Percentiles rank a stretch among this genome's conserved stretches.
Conservation (phyloP, 2,888 invertebrate species). For the Polydrusus cervinus region DNA sequence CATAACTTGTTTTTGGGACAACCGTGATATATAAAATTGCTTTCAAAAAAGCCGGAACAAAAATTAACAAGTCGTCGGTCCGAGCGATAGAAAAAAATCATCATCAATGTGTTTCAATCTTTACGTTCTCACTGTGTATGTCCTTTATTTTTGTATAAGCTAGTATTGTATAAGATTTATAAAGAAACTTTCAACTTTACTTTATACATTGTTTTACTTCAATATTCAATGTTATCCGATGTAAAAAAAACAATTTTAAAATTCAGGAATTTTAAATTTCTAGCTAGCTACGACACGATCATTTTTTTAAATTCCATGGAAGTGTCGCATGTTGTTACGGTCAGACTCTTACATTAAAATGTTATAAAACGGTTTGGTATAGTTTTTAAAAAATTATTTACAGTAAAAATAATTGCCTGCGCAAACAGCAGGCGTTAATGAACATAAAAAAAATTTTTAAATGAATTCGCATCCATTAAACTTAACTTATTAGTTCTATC, state of each 20-base stretch:
- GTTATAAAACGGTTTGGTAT: not conserved
- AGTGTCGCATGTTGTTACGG: not conserved
- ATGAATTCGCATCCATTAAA: too few relatives aligned
- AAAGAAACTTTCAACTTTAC: not conserved
- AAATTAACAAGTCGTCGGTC: too few relatives aligned
- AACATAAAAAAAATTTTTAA: not conserved
- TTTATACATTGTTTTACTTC: too few relatives aligned
- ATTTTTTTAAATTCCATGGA: not conserved
- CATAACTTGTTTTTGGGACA: too few relatives aligned
- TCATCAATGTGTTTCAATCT: too few relatives aligned
- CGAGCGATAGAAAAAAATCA: too few relatives aligned
- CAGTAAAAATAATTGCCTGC: not conserved
- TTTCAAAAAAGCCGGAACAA: too few relatives aligned
- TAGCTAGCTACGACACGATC: not conserved
- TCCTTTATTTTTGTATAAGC: too few relatives aligned
- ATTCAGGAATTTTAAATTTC: constrained; percentile 14
- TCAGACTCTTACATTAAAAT: not conserved
- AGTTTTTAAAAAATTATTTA: not conserved
- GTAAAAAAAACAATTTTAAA: constrained; percentile 9
- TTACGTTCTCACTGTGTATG: too few relatives aligned
- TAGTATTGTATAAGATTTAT: not conserved
- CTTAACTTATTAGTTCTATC: too few relatives aligned
- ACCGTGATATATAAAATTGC: too few relatives aligned
- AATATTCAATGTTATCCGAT: not conserved
- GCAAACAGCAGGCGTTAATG: not conserved